Base-by-base conservation (phyloP, 2,888 invertebrate genomes). In the Pachymerium ferrugineum region DNA sequence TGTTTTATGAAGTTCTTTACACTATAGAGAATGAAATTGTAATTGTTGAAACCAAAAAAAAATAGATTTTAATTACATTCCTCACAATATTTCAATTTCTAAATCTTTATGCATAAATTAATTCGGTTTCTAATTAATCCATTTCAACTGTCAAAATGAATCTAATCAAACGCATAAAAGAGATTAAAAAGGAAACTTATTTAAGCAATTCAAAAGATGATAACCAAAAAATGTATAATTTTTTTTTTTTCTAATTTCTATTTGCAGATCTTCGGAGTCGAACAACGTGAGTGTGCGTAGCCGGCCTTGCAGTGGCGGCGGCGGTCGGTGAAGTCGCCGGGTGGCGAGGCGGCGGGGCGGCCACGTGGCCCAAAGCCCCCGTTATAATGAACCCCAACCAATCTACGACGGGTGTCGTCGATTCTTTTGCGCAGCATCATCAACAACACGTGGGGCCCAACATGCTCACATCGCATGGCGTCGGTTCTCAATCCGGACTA, bases 221-320 rank as follows among this genome's bases (percentile, higher is more conserved):
- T n/a, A n/a, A n/a, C n/a, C n/a, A n/a, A n/a, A n/a, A n/a, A n/a
- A n/a, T n/a, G n/a, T n/a, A n/a, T n/a, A n/a, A n/a, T n/a, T n/a
- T n/a, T n/a, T n/a, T n/a, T n/a, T n/a, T n/a, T n/a, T n/a, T n/a
- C n/a, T n/a, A n/a, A n/a, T n/a, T n/a, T n/a, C n/a, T 28, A 68
- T 68, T 68, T 2, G n/a, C 31, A 30, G 68, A n/a, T 68, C 19
- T 19, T 33, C 35, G 10, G 31, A 19, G 33, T 16, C 70, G 70
- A 68, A 31, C 68, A 28, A 47, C 47, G 47, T 47, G 47, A 47
- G 16, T 22, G 47, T 47, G 47, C 47, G 47, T 19, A 47, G 47
- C 47, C 47, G 47, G 47, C 47, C 22, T 47, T 72, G 72, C 72
- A 25, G 72, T 72, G 72, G 72, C 72, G 72, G 72, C 72, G 42